These are phyloP conservation scores for Diaphora mendica DNA, from an alignment of 2,888 invertebrate species.

Conservation along the genomic window DNA sequence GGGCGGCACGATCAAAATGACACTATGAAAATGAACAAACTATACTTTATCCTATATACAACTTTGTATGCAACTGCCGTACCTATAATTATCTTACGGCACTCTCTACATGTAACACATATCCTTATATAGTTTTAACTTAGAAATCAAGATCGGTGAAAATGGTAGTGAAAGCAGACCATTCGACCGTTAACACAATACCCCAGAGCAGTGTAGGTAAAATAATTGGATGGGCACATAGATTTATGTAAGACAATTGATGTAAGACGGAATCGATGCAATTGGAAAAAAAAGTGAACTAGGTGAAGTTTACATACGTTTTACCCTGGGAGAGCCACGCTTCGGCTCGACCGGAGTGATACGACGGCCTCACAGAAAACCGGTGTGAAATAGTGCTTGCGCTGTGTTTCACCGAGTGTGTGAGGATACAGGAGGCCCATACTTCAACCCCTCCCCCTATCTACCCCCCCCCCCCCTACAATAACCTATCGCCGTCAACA, in stretches of 20 bases:
- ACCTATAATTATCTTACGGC: background rate
- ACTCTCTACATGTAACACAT: conserved; percentile 6
- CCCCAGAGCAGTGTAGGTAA: conserved; percentile 19
- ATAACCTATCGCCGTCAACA: no score
- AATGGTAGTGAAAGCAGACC: conserved; percentile 45
- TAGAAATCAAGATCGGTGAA: conserved; percentile 48
- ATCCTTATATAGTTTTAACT: conserved; percentile 31
- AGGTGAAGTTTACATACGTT: background rate
- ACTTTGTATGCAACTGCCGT: background rate
- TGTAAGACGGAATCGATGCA: background rate
- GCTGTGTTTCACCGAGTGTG: no score
- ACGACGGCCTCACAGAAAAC: no score
- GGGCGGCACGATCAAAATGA: no score
- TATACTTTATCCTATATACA: background rate
- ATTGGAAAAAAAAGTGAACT: background rate
- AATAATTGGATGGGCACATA: conserved; percentile 29
- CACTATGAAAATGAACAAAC: no score
- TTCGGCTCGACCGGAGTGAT: no score
- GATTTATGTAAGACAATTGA: conserved; percentile 31
- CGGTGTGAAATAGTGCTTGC: no score
- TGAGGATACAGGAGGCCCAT: no score
- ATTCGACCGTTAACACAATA: conserved; percentile 55
- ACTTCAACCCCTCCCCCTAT: no score
- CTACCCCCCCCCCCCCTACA: no score
- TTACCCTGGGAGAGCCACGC: no score